Evolutionary conservation across 2,888 invertebrate genomes (phyloP), one percentile per base, ranked within the genome.

Genomic region (Tridacna gigas): DNA sequence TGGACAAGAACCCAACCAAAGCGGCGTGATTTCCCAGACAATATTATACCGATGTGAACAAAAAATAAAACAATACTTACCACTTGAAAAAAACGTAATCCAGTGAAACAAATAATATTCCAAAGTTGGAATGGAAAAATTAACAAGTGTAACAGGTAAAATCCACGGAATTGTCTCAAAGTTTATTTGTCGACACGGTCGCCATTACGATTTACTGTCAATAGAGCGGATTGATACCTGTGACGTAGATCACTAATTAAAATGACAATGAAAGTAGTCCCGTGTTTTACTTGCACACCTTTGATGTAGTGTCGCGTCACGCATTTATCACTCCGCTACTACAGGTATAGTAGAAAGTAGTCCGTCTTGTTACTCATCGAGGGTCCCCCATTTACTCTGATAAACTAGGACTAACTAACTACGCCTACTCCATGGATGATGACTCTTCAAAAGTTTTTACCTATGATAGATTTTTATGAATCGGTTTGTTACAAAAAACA

Each of bases 331-430:
- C 20, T 88, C 84, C 88, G 88, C 88, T 87, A 88, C 88, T 88
- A 88, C 86, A 86, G 83, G 88, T 86, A 77, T 88, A 88, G 88
- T 88, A 88, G 75, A 77, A 88, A 84, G 63, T 88, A 88, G 86
- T 80, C 22, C 88, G 51, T 22, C 45, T 45, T 61, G 65, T 79
- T 79, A 79, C 79, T 79, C 79, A 79, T 79, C 37, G 37, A 37
- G 37, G 37, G 37, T 37, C 37, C 7, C 37, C 37, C 37, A 37
- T 37, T 37, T 37, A 37, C 37, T 2, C 3, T 37, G 37, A 37
- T 37, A 37, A 37, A 37, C 37, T 7, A 37, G 37, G 3, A 37
- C 37, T 4, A 37, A 37, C 37, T 37, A 37, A 37, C 37, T 2
- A 2, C 37, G 37, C 37, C 37, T 37, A 37, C 37, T 7, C 7